Base-by-base conservation (phyloP, 2,113 vertebrate genomes). In the Anolis carolinensis region DNA sequence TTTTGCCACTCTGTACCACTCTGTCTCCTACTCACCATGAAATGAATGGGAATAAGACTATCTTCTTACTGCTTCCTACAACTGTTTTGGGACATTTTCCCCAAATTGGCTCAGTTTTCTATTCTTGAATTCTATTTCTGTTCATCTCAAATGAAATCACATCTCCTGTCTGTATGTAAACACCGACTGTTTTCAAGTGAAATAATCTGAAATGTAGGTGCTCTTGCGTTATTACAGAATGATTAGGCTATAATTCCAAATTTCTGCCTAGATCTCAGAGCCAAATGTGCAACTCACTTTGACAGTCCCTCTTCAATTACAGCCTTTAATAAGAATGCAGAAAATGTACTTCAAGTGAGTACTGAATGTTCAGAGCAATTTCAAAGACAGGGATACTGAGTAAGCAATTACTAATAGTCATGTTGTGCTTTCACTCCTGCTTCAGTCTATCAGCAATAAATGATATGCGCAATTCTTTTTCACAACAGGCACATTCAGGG, bases 401-500 rank as follows among this genome's bases (percentile, higher is more conserved):
- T 75, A 36, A 80, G 74, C n/a, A 25, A 72, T 90, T 89, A 89
- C 72, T 74, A 79, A 80, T 75, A 71, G 67, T 78, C 82, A 82
- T 87, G 91, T 93, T 92, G 79, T 91, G 32, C 87, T 79, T 86
- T 85, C 34, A 79, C 87, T 92, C 71, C 91, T 92, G 65, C 72
- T 91, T 90, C 91, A 92, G 78, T 88, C 88, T 87, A 81, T 67
- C 50, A 70, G 87, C 88, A 93, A 94, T 91, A 95, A 93, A 95
- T 90, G 85, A 93, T 92, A 94, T 94, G 72, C 83, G 86, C 85
- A 84, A 82, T 27, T 67, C 74, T 95, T 91, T 87, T 91, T 95
- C 76, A 93, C 85, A 92, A 93, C 87, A 80, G 91, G 92, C 92
- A 88, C 84, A 91, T 89, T 95, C 90, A 93, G 94, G 91, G 95